Base-by-base conservation (phyloP, 53 echinoderm and acorn worm genomes). In the Hippasteria phrygiana region DNA sequence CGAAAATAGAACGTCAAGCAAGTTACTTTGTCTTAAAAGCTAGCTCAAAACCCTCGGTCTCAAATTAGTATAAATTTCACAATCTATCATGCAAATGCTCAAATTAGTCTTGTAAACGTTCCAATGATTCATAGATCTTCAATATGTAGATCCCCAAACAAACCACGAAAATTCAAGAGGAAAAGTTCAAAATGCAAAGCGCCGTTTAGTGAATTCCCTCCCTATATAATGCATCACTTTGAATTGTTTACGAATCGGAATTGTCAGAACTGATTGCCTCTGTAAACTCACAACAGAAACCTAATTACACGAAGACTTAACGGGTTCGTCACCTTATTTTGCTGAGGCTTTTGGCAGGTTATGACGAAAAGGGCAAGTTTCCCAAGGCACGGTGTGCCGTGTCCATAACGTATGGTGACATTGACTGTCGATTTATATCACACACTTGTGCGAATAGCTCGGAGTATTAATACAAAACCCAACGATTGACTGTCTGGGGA, bases 371-470 rank as follows among this genome's bases (percentile, higher is more conserved):
- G 16, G 46, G 47, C 33, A 26, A 27, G 18, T 43, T 48, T 1
- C 54, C 9, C 43, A 26, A 20, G 35, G 34, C 76, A 43, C 43
- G 48, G 29, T 50, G 32, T 34, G 18, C 33, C 26, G 22, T 33
- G 34, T 35, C 32, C 1, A 14, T 35, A 26, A 67, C 32, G 34
- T 35, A 46, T 46, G 46, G 46, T 53, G 50, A 50, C 76, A 18
- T 53, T 76, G 76, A 50, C 36, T 50, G 54, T 76, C 76, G 1
- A 17, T 34, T 48, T 34, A 67, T 36, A 67, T 67, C 67, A 76
- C 53, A 33, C 76, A 76, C 76, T 59, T 31, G 50, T 14, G 76
- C 9, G 34, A 29, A 50, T 51, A 31, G 50, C 76, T 34, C 50
- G 10, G 48, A 34, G 76, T 51, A 54, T 76, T 48, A 42, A 73